These are phyloP conservation scores for Acrocera orbiculus DNA, from an alignment of 2,888 invertebrate species.

Conservation along the genomic window DNA sequence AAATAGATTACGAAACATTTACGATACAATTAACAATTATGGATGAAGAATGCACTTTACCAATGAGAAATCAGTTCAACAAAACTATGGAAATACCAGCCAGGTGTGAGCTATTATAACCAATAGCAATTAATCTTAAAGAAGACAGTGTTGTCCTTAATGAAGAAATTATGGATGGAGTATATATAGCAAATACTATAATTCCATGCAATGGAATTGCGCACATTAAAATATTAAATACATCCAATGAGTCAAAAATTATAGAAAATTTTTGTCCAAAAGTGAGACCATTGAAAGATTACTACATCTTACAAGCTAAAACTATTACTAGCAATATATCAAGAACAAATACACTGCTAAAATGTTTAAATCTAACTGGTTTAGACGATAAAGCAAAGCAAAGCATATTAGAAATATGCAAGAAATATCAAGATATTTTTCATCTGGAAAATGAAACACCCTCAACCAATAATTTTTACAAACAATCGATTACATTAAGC, in stretches of 20 bases:
- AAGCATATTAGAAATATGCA: not conserved
- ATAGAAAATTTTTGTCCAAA: not conserved
- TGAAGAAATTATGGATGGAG: conserved; percentile 4
- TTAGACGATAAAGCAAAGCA: not conserved
- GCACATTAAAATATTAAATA: conserved; percentile 3
- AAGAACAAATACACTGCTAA: not conserved
- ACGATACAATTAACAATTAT: not conserved
- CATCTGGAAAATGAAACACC: not conserved
- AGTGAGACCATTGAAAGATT: not conserved
- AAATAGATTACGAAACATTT: conserved; percentile 5
- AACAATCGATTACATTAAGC: not conserved
- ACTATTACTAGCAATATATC: not conserved
- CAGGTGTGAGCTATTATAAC: conserved; percentile 1
- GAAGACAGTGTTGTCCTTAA: conserved; percentile 7
- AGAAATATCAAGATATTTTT: not conserved
- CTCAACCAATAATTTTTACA: not conserved
- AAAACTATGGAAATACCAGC: conserved; percentile 2
- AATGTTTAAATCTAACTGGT: too few relatives aligned
- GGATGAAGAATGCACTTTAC: not conserved
- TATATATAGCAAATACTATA: conserved; percentile 4
- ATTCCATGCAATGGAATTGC: conserved; percentile 5
- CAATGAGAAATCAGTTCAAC: not conserved
- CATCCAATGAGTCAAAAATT: not conserved
- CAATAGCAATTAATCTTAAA: not conserved
- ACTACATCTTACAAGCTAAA: too few relatives aligned